Evolutionary conservation across 2,113 vertebrate genomes (phyloP), one percentile per base, ranked within the genome.

Genomic region (Camelus bactrianus): DNA sequence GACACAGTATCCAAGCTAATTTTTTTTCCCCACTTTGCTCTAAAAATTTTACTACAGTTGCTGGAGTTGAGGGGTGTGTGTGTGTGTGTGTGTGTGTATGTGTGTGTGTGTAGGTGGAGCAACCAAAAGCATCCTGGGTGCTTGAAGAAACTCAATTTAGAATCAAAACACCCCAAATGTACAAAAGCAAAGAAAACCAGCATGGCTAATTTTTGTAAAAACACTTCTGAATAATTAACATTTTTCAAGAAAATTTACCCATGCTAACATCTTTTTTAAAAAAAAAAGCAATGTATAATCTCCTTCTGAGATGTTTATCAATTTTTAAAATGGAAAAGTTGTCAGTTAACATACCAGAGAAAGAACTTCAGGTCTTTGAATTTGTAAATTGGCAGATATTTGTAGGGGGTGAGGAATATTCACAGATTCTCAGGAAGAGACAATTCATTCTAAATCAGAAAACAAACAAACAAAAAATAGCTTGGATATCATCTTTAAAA

Each of bases 321-420:
- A 12, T 77, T 67, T 94, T 76, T 81, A 56, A 67, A 67, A 42
- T 79, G 6, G 13, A 12, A 93, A 88, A 80, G 46, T 24, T 87
- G 67, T 83, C 72, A 52, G 14, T 75, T 35, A 52, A 32, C 35
- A 56, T 69, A 56, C 6, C 26, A 89, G 69, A 32, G 46, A 32
- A 94, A 64, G 5, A 46, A 20, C 24, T 87, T 87, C 2, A 17
- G 28, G 60, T 75, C 52, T 89, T 95, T 87, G 28, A 56, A 79
- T 93, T 89, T 94, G 32, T 85, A 69, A 84, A 56, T 42, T 62
- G 76, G 67, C 60, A 81, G 38, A n/a, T 89, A 8, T 56, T 94
- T 93, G 15, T 15, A 67, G 15, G 17, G 12, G 11, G 6, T n/a
- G 2, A 20, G 30, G n/a, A 54, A 50, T 13, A 9, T 28, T 77